Percentiles rank a stretch among this genome's conserved stretches.
Conservation (phyloP, 2,888 invertebrate genomes). For the Leistus spinibarbis region DNA sequence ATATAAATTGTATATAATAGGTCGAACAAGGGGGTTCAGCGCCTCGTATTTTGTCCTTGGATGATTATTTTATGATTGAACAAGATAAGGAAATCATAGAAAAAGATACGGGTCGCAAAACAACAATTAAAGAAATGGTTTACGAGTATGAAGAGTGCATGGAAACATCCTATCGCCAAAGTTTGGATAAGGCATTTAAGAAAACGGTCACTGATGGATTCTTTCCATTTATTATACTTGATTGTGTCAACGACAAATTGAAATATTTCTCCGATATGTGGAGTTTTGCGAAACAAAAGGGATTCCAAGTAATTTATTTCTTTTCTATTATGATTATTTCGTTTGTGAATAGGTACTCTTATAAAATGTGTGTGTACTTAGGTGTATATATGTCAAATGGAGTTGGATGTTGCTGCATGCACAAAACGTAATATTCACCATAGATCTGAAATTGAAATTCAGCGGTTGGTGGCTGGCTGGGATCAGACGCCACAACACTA, state of each 20-base stretch:
- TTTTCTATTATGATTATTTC: background rate
- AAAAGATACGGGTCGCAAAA: conserved; percentile 73
- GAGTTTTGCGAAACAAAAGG: conserved; percentile 82
- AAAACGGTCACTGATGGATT: conserved; percentile 89
- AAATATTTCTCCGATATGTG: conserved; percentile 86
- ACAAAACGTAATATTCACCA: conserved; percentile 84
- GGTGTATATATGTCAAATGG: conserved; percentile 92
- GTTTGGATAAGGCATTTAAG: conserved; percentile 86
- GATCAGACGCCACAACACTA: conserved; percentile 81
- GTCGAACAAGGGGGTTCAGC: conserved; percentile 85
- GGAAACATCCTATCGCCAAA: conserved; percentile 82
- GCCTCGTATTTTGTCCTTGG: conserved; percentile 90
- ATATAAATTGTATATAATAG: conserved; percentile 45
- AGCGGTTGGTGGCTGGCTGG: conserved; percentile 73
- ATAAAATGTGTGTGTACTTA: conserved; percentile 54
- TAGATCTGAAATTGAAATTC: conserved; percentile 78
- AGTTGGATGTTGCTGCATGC: conserved; percentile 79
- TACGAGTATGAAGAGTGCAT: conserved; percentile 88
- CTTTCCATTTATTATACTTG: conserved; percentile 91
- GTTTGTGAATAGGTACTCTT: background rate
- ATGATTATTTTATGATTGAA: conserved; percentile 94
- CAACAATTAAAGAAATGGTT: conserved; percentile 73
- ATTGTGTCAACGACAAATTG: conserved; percentile 85
- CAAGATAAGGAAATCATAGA: conserved; percentile 75
- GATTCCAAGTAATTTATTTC: conserved; percentile 73